phyloP scores from a whole-genome alignment of 2,797 vertebrate species.

The Lepilemur septentrionalis region DNA sequence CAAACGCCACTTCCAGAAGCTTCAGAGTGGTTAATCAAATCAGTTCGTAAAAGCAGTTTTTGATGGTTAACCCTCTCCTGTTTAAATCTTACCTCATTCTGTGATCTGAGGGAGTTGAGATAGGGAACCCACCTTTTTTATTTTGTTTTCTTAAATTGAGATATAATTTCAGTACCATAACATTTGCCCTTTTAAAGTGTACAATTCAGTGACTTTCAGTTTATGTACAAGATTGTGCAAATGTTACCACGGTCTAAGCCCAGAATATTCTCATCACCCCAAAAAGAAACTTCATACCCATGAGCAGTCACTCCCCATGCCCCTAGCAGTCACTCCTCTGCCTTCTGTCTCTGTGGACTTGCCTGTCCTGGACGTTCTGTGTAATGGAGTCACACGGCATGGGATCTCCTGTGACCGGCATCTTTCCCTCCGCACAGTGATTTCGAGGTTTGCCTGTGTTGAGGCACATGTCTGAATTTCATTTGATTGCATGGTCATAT shows the following conservation, averaged over 20 bases:
- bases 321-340: background rate
- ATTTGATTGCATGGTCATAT: accelerated
- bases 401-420: background rate
- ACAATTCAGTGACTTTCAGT: too few relatives aligned
- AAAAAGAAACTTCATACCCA: accelerated
- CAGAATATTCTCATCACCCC: background rate
- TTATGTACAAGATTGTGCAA: background rate
- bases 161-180: background rate
- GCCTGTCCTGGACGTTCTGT: background rate
- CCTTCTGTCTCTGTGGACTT: background rate
- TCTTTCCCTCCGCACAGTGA: background rate
- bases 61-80: accelerated
- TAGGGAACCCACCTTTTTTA: background rate
- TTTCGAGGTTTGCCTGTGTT: background rate
- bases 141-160: background rate
- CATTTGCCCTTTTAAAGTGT: background rate
- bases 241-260: background rate
- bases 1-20: background rate
- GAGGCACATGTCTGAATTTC: background rate
- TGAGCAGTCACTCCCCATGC: background rate
- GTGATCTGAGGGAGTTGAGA: background rate
- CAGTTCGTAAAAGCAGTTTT: background rate
- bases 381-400: too few relatives aligned
- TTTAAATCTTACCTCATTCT: accelerated
- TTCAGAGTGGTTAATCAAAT: accelerated